A percentile compares a stretch with the other conserved stretches of the same genome.
These are phyloP conservation scores for Geophilus truncorum DNA, from an alignment of 2,888 invertebrate species.

Conservation along the genomic window DNA sequence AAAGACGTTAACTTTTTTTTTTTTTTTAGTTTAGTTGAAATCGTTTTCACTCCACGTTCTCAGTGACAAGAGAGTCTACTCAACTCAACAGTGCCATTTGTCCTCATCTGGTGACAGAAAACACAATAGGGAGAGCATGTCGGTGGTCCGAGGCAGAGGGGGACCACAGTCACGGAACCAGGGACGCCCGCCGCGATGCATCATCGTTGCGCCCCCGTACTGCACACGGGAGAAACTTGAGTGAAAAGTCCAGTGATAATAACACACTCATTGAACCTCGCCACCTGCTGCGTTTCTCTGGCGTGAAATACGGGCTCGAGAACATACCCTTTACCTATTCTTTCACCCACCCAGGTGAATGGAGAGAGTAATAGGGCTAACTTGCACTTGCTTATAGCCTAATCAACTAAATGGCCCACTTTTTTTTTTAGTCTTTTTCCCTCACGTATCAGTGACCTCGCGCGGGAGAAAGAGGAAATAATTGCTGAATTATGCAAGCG, in stretches of 20 bases:
- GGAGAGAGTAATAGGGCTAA: conserved; percentile 1
- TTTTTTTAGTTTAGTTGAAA: background rate
- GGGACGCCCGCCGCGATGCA: background rate
- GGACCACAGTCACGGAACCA: background rate
- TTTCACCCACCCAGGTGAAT: conserved; percentile 12
- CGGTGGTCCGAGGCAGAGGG: background rate
- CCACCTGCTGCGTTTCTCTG: background rate
- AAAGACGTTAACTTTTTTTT: no score
- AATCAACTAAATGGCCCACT: conserved; percentile 1
- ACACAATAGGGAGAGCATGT: background rate
- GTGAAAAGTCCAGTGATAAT: conserved; percentile 12
- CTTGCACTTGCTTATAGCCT: background rate
- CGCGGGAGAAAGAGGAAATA: background rate
- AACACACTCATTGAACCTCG: background rate
- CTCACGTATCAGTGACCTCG: background rate
- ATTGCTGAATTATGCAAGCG: background rate
- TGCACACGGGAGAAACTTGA: background rate
- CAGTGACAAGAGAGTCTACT: no score
- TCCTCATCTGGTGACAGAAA: background rate
- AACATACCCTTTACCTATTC: conserved; percentile 6
- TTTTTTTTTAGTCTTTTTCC: background rate
- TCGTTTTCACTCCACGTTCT: background rate
- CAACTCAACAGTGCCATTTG: background rate
- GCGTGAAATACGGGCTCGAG: conserved; percentile 6
- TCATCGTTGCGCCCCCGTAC: conserved; percentile 6